Base-by-base conservation (phyloP, 1,140 invertebrate genomes). In the Leptinotarsa undecemlineata region DNA sequence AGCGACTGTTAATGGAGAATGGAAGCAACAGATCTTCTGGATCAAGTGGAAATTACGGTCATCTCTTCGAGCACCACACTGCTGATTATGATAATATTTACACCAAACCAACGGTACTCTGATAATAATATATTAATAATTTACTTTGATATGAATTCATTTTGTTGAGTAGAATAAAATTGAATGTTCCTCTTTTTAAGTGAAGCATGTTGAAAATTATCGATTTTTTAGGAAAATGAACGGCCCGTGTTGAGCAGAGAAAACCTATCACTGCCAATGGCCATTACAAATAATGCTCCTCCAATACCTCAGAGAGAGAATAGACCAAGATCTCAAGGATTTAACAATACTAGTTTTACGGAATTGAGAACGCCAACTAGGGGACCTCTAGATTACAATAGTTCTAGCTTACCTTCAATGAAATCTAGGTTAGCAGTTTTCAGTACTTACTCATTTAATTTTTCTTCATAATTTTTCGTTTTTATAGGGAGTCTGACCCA, bases 61-160 rank as follows among this genome's bases (percentile, higher is more conserved):
- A 87, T 71, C 81, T 86, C 57, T 77, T 82, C 2, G 81, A 85
- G 21, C 80, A 81, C 23, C 82, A 83, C 47, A 82, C 82, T 5
- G 47, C 80, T 42, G 90, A 91, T 66, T 87, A 89, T 75, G 91
- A 92, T 77, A 89, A 90, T 77, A 89, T 91, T 64, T 92, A 92
- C 80, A 90, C 89, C 70, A 89, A 90, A 79, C 90, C 90, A 42
- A 85, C 60, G 68, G 74, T 78, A 76, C 33, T 42, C 2, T 42
- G 2, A 42, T 11, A 11, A 42, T 42, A 11, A 42, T 42, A 42
- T 42, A 11, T 42, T 42, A 42, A 3, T 42, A 11, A 1, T 11
- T 42, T 42, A 42, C 8, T 42, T 42, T 42, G 1, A 42, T 42
- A 42, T 42, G 33, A 42, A 11, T 42, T 42, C 33, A 8, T 42